These are phyloP conservation scores for Lithobates pipiens DNA, from an alignment of 2,797 vertebrate genomes.

Conservation along the genomic window DNA sequence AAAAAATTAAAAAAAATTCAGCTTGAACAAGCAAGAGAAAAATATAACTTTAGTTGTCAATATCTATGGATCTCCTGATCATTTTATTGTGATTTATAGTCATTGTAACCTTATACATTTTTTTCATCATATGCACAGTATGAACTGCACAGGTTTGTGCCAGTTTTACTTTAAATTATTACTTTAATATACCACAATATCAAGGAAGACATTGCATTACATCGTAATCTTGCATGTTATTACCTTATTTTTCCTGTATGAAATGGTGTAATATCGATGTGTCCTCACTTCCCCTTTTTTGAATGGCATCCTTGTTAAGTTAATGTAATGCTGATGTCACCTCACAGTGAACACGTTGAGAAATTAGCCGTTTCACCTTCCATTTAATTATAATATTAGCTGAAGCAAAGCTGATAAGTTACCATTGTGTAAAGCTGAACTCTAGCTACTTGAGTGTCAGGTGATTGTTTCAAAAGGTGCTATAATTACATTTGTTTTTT, in stretches of 20 bases:
- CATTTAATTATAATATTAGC: background rate
- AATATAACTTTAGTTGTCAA: background rate
- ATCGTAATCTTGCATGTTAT: background rate
- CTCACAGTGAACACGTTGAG: conserved; percentile 8
- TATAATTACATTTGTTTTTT: too few relatives aligned
- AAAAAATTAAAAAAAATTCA: too few relatives aligned
- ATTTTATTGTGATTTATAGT: background rate
- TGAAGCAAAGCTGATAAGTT: background rate
- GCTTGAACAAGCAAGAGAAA: too few relatives aligned
- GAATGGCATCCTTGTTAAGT: background rate
- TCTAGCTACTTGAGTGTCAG: too few relatives aligned
- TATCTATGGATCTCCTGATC: too few relatives aligned
- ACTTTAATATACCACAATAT: background rate
- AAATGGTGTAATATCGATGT: conserved; percentile 37
- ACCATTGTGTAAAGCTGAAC: too few relatives aligned
- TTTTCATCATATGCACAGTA: too few relatives aligned
- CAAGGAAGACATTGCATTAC: background rate
- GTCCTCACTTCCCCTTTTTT: conserved; percentile 46
- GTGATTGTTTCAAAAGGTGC: too few relatives aligned
- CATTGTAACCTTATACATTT: too few relatives aligned
- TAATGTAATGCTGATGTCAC: conserved; percentile 4
- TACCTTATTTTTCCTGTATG: conserved; percentile 22
- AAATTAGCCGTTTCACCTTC: background rate
- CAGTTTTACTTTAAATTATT: background rate
- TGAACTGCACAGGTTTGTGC: background rate